These are phyloP conservation scores for Prunella strophiata DNA, from an alignment of 2,797 vertebrate species.

Conservation along the genomic window DNA sequence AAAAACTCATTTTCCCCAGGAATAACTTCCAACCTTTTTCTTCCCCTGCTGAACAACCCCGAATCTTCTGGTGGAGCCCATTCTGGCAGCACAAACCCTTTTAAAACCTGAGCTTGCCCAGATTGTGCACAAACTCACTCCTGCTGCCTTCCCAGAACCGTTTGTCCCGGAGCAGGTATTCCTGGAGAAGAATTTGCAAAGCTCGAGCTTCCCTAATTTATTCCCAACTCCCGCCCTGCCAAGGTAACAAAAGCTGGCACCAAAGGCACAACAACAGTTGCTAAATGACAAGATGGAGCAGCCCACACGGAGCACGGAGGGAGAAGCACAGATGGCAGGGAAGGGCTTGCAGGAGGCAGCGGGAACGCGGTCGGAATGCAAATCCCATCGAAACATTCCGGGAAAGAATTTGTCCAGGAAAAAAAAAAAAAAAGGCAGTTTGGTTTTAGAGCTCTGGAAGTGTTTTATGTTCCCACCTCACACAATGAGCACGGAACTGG, in stretches of 20 bases:
- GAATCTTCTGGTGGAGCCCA: not conserved
- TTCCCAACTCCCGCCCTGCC: not conserved
- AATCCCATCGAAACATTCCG: not conserved
- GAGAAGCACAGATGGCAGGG: conserved; percentile 58
- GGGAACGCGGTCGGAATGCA: conserved; percentile 2
- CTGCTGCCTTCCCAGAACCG: not conserved
- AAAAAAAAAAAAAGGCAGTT: not conserved
- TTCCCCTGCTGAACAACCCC: not conserved
- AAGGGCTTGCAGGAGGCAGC: conserved; percentile 30
- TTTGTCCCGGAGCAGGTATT: not conserved
- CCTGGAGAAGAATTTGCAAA: not conserved
- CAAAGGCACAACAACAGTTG: conserved; percentile 26
- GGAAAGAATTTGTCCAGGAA: conserved; percentile 3
- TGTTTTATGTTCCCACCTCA: not conserved
- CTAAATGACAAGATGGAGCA: conserved; percentile 49
- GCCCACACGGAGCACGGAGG: conserved; percentile 13
- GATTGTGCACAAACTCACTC: not conserved
- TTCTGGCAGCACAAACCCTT: not conserved
- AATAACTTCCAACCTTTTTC: not conserved
- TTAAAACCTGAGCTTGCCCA: not conserved
- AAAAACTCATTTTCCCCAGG: not conserved
- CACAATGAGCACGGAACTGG: fast-evolving
- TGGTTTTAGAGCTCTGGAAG: not conserved
- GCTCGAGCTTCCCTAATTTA: not conserved
- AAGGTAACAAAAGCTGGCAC: conserved; percentile 52